Base-by-base conservation (phyloP, 1,140 invertebrate genomes). In the Oreohelix idahoensis region DNA sequence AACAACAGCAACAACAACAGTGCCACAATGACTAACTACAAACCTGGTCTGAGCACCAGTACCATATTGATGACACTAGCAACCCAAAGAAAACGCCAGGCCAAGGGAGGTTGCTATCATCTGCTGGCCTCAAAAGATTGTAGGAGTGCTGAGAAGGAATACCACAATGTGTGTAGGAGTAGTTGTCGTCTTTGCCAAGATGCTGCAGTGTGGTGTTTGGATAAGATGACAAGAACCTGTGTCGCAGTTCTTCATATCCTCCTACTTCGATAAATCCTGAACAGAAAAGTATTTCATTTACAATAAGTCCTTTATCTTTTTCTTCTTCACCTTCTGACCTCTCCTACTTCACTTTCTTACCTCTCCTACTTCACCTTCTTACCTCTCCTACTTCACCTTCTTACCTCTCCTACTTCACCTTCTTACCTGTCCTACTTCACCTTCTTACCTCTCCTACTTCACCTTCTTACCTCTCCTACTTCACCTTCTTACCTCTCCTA, bases 41-140 rank as follows among this genome's bases (percentile, higher is more conserved):
- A 85, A 94, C 94, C 92, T 94, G 94, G 88, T 94, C 94, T 11
- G 94, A 94, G 84, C 94, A 94, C 94, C 94, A 94, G 87, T 94
- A 94, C 94, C 94, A 94, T 38, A 94, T 91, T 29, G 93, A 92
- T 13, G 93, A 94, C 42, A 94, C 93, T 5, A 94, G 93, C 23
- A 94, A 87, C 29, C 94, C 94, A 86, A 94, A 93, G 74, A 94
- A 89, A 76, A 94, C 93, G 20, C 94, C 94, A 11, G 94, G 92
- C 94, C 94, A 94, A 0, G 94, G 94, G 20, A 94, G 89, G 81
- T 82, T 84, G 79, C 93, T 93, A 29, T 93, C 92, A 35, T 92
- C 88, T 38, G 88, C 74, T 17, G 87, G 63, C 29, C 93, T 86
- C 70, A 94, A 92, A 29, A 94, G 88, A 83, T 94, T 90, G 92